Conservation (phyloP, 2,113 vertebrate genomes). For the Regulus satrapa region DNA sequence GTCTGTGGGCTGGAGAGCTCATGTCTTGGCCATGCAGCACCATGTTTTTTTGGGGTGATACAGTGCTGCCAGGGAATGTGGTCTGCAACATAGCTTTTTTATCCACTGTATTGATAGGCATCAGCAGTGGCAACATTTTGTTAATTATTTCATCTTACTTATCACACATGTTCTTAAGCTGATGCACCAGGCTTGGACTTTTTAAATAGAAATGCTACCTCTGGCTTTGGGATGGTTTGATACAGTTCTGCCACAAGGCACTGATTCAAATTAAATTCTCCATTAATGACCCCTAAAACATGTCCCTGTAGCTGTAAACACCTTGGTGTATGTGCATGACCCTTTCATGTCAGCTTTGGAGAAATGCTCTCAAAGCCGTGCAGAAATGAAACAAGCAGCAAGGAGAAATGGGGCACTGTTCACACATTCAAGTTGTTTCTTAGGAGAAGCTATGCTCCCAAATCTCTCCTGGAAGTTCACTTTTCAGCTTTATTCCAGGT, state of each 20-base stretch:
- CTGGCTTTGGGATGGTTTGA: background rate
- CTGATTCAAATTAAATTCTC: background rate
- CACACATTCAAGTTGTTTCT: background rate
- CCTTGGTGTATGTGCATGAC: background rate
- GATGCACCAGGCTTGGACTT: background rate
- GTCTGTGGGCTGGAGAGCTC: background rate
- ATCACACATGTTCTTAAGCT: background rate
- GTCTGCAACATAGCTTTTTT: background rate
- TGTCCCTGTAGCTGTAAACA: background rate
- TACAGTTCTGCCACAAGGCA: background rate
- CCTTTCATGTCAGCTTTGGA: background rate
- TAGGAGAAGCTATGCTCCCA: background rate
- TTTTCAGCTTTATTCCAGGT: background rate
- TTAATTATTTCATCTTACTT: background rate
- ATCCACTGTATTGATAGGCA: background rate
- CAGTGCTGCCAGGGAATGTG: fast-evolving
- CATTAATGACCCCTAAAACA: fast-evolving
- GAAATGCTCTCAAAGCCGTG: background rate
- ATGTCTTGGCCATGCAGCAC: background rate
- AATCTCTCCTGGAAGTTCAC: background rate
- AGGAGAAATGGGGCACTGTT: background rate
- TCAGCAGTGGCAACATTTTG: background rate
- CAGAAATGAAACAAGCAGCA: background rate
- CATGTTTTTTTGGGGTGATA: background rate
- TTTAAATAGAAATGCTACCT: background rate